Base-by-base conservation (phyloP, 1,140 invertebrate genomes). In the Anastatus disparis region DNA sequence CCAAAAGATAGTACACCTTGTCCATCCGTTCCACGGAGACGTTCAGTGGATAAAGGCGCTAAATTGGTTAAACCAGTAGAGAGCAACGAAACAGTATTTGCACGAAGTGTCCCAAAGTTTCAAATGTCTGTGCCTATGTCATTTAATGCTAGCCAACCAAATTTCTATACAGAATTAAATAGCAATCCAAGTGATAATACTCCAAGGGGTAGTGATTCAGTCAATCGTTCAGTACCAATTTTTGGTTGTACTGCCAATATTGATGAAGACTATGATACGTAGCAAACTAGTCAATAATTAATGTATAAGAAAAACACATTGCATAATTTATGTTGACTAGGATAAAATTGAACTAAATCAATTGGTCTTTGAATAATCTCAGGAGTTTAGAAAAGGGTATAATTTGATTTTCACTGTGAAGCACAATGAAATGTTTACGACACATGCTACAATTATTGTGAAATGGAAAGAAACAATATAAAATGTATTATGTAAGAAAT, bases 231-330 rank as follows among this genome's bases (percentile, higher is more conserved):
- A 31, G 81, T 81, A 40, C 77, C 80, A 35, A 84, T 82, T 52
- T 84, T 82, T 55, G 69, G 78, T 75, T 77, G 80, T 56, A 81
- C 79, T 67, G 78, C 81, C 40, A 82, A 79, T 55, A 79, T 86
- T 62, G 84, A 86, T 29, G 85, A 86, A 75, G 85, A 86, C 74
- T 86, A 86, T 20, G 85, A 86, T 59, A 85, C 84, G 79, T 86
- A 86, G 79, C 64, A 67, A 62, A 56, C 13, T n/a, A 61, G 31
- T 63, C 58, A 48, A 55, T 48, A 71, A 24, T 52, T 63, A 31
- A 27, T 70, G 68, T 70, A 70, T 48, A 70, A 63, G 62, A n/a
- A n/a, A 58, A 26, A 55, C 29, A 44, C 22, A 17, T 40, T 62
- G 29, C 22, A 61, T 15, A 29, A 55, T 38, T 55, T 70, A 42